Evolutionary conservation across 2,888 invertebrate genomes (phyloP).

Genomic region (Erynnis tages): DNA sequence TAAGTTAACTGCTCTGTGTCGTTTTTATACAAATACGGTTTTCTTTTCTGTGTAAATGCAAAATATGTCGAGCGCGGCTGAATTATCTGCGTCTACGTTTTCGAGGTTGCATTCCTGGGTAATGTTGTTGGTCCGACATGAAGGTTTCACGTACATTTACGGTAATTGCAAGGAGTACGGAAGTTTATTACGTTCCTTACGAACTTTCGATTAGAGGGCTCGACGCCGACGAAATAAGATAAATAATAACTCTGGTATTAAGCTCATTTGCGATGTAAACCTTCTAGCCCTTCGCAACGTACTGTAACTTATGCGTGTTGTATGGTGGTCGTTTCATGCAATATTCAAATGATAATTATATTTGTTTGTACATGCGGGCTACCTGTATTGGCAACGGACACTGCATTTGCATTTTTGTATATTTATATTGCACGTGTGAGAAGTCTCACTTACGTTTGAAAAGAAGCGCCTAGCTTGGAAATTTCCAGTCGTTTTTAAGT

Average conservation of each 20-base stretch:
- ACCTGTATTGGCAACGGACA: neutral
- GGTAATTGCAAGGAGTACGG: conserved; percentile 64
- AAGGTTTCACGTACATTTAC: conserved; percentile 35
- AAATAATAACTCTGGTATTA: conserved; percentile 50
- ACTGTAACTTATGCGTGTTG: neutral
- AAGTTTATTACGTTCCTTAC: conserved; percentile 62
- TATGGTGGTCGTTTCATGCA: neutral
- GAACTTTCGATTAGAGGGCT: conserved; percentile 63
- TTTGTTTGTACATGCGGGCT: neutral
- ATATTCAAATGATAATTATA: conserved; percentile 4
- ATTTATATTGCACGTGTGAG: neutral
- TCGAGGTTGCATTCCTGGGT: neutral
- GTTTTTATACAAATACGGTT: neutral
- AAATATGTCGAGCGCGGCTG: neutral
- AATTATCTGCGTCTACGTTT: neutral
- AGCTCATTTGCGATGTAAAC: conserved; percentile 53
- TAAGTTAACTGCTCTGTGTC: conserved; percentile 31
- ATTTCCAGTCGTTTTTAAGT: too few species aligned
- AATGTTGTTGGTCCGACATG: neutral
- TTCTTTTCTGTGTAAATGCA: neutral
- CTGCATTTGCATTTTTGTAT: neutral
- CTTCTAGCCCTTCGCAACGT: conserved; percentile 32
- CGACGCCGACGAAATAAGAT: conserved; percentile 44
- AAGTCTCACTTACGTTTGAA: conserved; percentile 5
- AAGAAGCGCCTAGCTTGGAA: too few species aligned